Conservation (phyloP, 2,113 vertebrate genomes). For the Ginglymostoma cirratum region DNA sequence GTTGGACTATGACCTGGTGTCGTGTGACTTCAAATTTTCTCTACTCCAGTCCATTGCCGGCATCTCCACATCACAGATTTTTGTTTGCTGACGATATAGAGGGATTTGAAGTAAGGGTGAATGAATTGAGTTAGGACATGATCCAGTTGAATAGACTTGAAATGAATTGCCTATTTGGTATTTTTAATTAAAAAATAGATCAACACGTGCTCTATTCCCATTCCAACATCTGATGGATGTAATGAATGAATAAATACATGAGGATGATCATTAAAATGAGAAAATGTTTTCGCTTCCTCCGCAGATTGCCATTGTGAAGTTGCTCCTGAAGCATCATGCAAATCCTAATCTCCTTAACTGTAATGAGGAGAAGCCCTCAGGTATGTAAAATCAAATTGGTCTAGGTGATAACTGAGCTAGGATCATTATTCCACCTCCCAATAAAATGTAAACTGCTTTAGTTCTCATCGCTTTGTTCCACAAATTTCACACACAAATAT, state of each 20-base stretch:
- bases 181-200: background rate
- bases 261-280: background rate
- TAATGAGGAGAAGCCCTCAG: slow-evolving; percentile 85
- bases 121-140: background rate
- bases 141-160: background rate
- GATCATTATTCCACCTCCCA: background rate
- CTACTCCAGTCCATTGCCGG: no score
- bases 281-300: slow-evolving; percentile 41
- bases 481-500: background rate
- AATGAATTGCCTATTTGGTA: background rate
- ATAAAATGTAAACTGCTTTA: background rate
- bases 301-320: slow-evolving; percentile 77
- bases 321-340: slow-evolving; percentile 72
- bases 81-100: background rate
- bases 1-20: no score
- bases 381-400: slow-evolving; percentile 52
- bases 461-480: background rate
- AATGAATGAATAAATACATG: background rate
- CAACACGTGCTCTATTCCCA: background rate
- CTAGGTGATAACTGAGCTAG: slow-evolving; percentile 27
- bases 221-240: background rate
- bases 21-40: no score
- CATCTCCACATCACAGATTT: background rate
- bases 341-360: slow-evolving; percentile 80
- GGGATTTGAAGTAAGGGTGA: background rate